Conservation (phyloP, 2,797 vertebrate genomes). For the Acomys russatus region DNA sequence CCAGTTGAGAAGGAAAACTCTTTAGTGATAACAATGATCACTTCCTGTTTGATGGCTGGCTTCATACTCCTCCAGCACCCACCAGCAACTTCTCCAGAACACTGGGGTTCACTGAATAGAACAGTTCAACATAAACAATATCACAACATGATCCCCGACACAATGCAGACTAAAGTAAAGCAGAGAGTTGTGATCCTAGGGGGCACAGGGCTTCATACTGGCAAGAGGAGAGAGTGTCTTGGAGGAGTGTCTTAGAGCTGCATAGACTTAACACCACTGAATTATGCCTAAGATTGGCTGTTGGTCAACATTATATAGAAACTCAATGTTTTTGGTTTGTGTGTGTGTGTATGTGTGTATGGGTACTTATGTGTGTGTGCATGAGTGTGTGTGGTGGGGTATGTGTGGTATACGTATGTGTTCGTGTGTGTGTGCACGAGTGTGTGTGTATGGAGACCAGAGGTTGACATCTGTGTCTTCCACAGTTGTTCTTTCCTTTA, state of each 20-base stretch:
- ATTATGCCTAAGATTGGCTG: neutral
- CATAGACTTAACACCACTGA: neutral
- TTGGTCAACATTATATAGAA: neutral
- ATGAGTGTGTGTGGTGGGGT: too few species aligned
- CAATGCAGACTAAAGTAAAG: constrained; percentile 33
- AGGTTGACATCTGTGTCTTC: too few species aligned
- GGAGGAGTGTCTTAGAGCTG: neutral
- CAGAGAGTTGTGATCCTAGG: neutral
- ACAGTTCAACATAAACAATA: neutral
- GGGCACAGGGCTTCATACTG: constrained; percentile 10
- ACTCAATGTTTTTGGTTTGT: neutral
- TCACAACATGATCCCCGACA: neutral
- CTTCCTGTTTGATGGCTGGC: neutral
- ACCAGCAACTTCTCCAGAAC: neutral
- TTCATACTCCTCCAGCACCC: neutral
- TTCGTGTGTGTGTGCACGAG: neutral
- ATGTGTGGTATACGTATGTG: neutral
- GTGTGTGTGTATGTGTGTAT: neutral
- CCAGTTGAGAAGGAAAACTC: neutral
- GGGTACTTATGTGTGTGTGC: too few species aligned
- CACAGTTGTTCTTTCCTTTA: neutral
- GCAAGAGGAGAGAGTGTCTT: constrained; percentile 3
- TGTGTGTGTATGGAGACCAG: neutral
- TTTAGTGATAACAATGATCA: neutral
- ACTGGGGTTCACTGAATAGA: neutral